Evolutionary conservation across 2,888 invertebrate species (phyloP), one percentile per base, ranked within the genome.

Genomic region (Stenolophus ochropezus): DNA sequence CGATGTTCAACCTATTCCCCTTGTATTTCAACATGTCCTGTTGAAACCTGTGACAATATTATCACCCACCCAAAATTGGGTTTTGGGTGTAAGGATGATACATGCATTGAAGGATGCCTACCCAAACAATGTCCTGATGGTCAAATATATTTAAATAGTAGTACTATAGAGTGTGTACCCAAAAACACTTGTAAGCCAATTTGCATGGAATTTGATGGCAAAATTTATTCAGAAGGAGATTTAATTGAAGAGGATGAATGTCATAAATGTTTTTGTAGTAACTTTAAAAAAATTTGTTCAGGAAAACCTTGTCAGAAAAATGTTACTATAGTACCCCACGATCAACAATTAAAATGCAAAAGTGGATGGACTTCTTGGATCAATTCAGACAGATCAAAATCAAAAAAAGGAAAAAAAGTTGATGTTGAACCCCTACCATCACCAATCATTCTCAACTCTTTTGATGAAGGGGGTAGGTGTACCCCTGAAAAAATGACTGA

Each of bases 301-400:
- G 96, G 96, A 8, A 91, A 92, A 79, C 94, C 95, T 0, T 96
- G 96, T 85, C 89, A 90, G 25, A 86, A 86, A 77, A 73, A 5
- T 14, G 18, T 20, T 0, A 69, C 71, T 3, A 14, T 25, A 6
- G 20, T 49, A 49, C 58, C 56, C 49, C 61, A 71, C 47, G 75
- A 74, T 23, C 16, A 56, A 21, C 69, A 21, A 25, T 61, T 87
- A 0, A 86, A 90, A 42, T 96, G 96, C 85, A 89, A 90, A 58
- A 88, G 91, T 1, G 97, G 97, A 0, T 97, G 96, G 96, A 94
- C 94, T 0, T 88, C 91, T 11, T 97, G 97, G 97, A 90, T 95
- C 84, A 96, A 94, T 88, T 91, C 91, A 69, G 91, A 92, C 82
- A 86, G 88, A 87, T 79, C 47, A 84, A 86, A 0, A 84, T 85